Base-by-base conservation (phyloP, 2,888 invertebrate species). In the Polymixis flavicincta region DNA sequence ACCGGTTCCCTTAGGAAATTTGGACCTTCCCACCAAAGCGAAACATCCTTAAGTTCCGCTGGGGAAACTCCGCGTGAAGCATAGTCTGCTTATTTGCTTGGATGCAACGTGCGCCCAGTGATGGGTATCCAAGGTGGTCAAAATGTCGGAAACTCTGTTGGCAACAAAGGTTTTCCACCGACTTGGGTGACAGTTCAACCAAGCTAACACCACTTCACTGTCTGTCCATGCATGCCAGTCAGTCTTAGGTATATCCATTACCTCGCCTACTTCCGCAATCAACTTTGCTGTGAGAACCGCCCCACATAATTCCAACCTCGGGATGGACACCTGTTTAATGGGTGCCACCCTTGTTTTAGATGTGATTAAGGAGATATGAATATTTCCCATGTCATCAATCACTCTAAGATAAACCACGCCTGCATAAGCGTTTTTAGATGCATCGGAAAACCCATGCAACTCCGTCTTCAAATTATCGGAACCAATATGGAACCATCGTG, bases 151-250 rank as follows among this genome's bases (percentile, higher is more conserved):
- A 22, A 52, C 52, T 0, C 65, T 22, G 9, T 65, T 65, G 22
- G 65, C 65, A 13, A 65, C 65, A 17, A 65, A 65, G 13, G 65
- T 65, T 52, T 65, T 65, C 65, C 65, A 65, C 6, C 52, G 32
- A 14, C 52, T 65, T 4, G 65, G 65, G 9, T 25, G 55, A 25
- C 14, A 55, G 7, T 25, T 55, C 13, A 55, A 55, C 55, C 55
- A 25, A 14, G 55, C 55, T 25, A 25, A 25, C 13, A 55, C 55
- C 1, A n/a, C 55, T 14, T 25, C 14, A 55, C 25, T 55, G 55
- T 55, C 25, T 25, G 55, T 55, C 55, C 55, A 17, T 57, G 22
- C 52, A 8, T 52, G 22, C 52, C 52, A 52, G 8, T 50, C 52
- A 22, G 42, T 42, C 42, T 42, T 42, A 0, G 52, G 52, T 52